These are phyloP conservation scores for Matsumurasca onukii DNA, from an alignment of 1,140 invertebrate species.

Conservation along the genomic window DNA sequence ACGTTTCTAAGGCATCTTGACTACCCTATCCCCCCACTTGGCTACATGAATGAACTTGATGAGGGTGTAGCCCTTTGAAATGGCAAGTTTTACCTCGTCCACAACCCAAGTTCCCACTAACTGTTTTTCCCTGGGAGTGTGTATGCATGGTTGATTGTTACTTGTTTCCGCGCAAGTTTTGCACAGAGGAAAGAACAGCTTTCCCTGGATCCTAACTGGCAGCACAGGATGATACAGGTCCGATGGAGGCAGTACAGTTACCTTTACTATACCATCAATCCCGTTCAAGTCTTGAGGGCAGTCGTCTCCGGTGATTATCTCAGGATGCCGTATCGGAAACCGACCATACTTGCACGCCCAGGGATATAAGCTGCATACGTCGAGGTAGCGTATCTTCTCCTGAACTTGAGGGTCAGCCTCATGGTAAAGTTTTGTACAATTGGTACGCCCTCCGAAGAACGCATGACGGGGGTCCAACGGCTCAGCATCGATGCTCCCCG, in stretches of 20 bases:
- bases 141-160: neutral
- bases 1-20: too few relatives aligned
- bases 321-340: slow-evolving; percentile 42
- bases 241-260: neutral
- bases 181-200: neutral
- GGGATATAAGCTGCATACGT: slow-evolving; percentile 44
- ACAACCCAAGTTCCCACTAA: slow-evolving; percentile 48
- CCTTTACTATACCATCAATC: neutral
- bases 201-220: neutral
- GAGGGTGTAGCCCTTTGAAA: slow-evolving; percentile 46
- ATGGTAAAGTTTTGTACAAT: slow-evolving; percentile 34
- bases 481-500: neutral
- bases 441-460: slow-evolving; percentile 4
- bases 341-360: slow-evolving; percentile 43
- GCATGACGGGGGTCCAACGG: slow-evolving; percentile 6
- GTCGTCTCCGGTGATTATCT: neutral
- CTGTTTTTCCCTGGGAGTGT: slow-evolving; percentile 34
- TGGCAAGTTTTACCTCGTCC: slow-evolving; percentile 46
- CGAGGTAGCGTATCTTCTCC: neutral
- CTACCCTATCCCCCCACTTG: too few relatives aligned
- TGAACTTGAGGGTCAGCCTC: slow-evolving; percentile 45
- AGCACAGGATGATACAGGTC: neutral
- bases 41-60: slow-evolving; percentile 46
- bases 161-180: neutral
- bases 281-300: neutral